Evolutionary conservation across 2,797 vertebrate genomes (phyloP).

Genomic region (Aphelocoma californica): DNA sequence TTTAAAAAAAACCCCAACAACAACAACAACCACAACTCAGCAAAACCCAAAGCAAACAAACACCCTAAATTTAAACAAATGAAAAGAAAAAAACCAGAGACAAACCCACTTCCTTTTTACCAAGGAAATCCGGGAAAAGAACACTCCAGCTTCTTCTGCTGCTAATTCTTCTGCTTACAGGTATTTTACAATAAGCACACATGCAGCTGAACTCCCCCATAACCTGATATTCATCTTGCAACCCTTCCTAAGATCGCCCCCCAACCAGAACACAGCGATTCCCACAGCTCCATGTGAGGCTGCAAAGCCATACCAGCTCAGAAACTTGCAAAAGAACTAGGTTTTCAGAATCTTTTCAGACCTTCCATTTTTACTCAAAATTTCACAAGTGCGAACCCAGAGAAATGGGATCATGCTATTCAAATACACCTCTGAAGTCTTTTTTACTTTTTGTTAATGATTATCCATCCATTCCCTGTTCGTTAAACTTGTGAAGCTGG

Average conservation of each 20-base stretch:
- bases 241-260: not conserved
- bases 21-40: not conserved
- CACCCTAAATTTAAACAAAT: not conserved
- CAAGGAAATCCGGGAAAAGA: not conserved
- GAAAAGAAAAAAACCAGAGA: not conserved
- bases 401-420: not conserved
- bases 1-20: not conserved
- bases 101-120: not conserved
- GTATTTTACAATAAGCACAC: not conserved
- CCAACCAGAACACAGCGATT: not conserved
- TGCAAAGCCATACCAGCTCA: not conserved
- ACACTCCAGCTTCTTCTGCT: not conserved
- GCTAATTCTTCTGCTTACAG: not conserved
- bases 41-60: not conserved
- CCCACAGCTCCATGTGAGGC: not conserved
- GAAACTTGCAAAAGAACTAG: not conserved
- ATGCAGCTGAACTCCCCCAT: not conserved
- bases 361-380: not conserved
- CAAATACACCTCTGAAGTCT: not conserved
- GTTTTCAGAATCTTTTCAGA: not conserved
- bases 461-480: not conserved
- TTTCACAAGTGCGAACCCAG: not conserved
- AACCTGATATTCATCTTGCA: not conserved
- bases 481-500: not conserved
- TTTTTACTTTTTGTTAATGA: not conserved